A percentile compares a stretch with the other conserved stretches of the same genome.
Conservation (phyloP, 2,797 vertebrate species). For the Clarias pachynema region DNA sequence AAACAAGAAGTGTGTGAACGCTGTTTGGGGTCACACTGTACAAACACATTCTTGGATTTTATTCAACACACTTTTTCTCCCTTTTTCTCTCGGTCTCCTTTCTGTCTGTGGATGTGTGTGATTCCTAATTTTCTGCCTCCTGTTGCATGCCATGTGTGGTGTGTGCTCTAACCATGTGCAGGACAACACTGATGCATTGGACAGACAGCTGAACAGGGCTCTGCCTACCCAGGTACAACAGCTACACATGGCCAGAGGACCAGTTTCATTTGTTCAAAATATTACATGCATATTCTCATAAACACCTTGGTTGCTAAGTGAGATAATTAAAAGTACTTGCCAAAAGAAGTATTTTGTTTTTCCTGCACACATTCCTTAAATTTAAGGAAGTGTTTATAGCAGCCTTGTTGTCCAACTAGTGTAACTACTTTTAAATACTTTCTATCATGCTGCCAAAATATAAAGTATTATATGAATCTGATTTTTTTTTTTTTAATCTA, state of each 20-base stretch:
- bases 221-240: conserved; percentile 93
- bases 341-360: not conserved
- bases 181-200: conserved; percentile 99
- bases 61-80: not conserved
- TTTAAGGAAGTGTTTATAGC: not conserved
- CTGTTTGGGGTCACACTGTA: conserved; percentile 56
- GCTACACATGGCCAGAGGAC: conserved; percentile 47
- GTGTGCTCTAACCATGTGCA: conserved; percentile 95
- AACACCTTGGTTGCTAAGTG: not conserved
- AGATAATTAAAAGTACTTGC: not conserved
- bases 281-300: not conserved
- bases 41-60: conserved; percentile 51
- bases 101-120: conserved; percentile 63
- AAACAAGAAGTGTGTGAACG: not conserved
- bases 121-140: conserved; percentile 80
- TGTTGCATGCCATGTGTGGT: conserved; percentile 80
- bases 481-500: not conserved
- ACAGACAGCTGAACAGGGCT: conserved; percentile 94
- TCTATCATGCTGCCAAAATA: not conserved
- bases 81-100: not conserved
- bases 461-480: not conserved
- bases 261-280: not conserved
- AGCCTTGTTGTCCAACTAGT: not conserved
- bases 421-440: not conserved
- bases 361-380: not conserved